These are phyloP conservation scores for Bibio marci DNA, from an alignment of 2,888 invertebrate species.

Conservation along the genomic window DNA sequence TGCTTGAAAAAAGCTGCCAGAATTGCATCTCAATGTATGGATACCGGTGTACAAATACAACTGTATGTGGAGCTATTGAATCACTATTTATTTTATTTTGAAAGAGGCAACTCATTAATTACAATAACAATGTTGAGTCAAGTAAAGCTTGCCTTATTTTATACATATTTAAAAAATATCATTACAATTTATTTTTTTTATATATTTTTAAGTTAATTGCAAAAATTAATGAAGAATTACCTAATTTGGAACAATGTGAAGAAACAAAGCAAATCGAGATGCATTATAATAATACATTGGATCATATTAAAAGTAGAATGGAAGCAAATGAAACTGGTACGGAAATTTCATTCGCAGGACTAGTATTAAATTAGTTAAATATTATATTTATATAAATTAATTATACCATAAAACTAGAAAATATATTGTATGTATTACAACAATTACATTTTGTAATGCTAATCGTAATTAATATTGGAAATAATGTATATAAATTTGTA, in stretches of 20 bases:
- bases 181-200: too few species aligned
- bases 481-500: too few species aligned
- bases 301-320: constrained; percentile 53
- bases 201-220: constrained; percentile 83
- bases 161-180: too few species aligned
- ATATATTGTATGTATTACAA: background rate
- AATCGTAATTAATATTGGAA: too few species aligned
- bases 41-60: constrained; percentile 89
- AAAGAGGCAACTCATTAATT: constrained; percentile 57
- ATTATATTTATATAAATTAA: too few species aligned
- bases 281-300: constrained; percentile 81
- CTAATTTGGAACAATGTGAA: constrained; percentile 84
- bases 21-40: constrained; percentile 96
- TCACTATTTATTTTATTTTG: constrained; percentile 82
- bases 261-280: constrained; percentile 94
- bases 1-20: constrained; percentile 90
- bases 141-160: too few species aligned
- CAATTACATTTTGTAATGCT: too few species aligned
- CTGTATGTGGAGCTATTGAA: constrained; percentile 88
- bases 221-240: constrained; percentile 84
- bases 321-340: constrained; percentile 26
- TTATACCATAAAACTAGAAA: background rate
- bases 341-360: constrained; percentile 29
- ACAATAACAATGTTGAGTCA: constrained; percentile 38
- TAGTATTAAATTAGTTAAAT: constrained; percentile 9